phyloP scores from a whole-genome alignment of 2,113 vertebrate genomes.

The Campylomormyrus tamandua region DNA sequence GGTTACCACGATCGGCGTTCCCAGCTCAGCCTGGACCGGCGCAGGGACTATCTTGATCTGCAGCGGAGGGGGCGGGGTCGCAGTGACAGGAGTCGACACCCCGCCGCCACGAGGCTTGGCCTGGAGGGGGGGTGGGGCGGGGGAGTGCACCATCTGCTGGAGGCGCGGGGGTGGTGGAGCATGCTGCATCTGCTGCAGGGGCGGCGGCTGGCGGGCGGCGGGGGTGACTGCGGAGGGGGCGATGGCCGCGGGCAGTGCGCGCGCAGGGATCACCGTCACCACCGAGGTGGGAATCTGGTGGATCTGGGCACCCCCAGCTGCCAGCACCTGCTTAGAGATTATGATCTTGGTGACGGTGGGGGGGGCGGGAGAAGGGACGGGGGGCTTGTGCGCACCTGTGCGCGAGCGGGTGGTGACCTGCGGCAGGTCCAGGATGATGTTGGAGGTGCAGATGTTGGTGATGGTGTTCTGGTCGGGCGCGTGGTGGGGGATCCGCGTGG shows the following conservation, averaged over 20 bases:
- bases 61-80: conserved; percentile 68
- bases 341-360: conserved; percentile 75
- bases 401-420: conserved; percentile 62
- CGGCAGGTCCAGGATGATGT: conserved; percentile 67
- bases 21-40: conserved; percentile 55
- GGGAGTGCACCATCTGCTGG: conserved; percentile 62
- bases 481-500: conserved; percentile 47
- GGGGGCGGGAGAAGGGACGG: conserved; percentile 32
- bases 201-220: conserved; percentile 72
- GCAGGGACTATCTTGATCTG: conserved; percentile 72
- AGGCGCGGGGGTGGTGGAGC: conserved; percentile 60
- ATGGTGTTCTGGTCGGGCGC: conserved; percentile 66
- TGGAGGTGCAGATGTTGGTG: conserved; percentile 71
- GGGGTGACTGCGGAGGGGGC: conserved; percentile 49
- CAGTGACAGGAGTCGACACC: conserved; percentile 35
- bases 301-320: background rate
- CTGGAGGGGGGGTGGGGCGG: conserved; percentile 59
- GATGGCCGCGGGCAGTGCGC: conserved; percentile 48
- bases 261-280: conserved; percentile 63
- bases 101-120: conserved; percentile 60
- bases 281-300: conserved; percentile 59
- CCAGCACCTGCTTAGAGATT: conserved; percentile 69
- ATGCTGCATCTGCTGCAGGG: conserved; percentile 74
- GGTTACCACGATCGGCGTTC: conserved; percentile 38
- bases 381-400: conserved; percentile 57